A percentile compares a stretch with the other conserved stretches of the same genome.
Conservation (phyloP, 2,888 invertebrate species). For the Drosophila setosimentum region DNA sequence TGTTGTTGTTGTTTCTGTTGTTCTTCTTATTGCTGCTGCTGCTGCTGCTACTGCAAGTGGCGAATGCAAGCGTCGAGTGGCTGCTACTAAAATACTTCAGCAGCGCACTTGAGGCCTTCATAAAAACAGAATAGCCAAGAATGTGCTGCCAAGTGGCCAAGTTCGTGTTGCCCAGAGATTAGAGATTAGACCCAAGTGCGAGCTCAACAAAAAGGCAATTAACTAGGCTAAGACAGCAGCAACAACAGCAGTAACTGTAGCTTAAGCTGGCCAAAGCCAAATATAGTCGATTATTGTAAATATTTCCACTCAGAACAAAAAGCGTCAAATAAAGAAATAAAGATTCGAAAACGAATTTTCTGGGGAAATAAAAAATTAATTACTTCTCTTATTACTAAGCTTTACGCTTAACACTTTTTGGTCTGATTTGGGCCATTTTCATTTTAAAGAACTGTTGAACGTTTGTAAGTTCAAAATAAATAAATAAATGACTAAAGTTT, state of each 20-base stretch:
- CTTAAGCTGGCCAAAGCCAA: slow-evolving; percentile 3
- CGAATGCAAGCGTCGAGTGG: slow-evolving; percentile 75
- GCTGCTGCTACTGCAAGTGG: slow-evolving; percentile 42
- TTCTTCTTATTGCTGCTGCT: slow-evolving; percentile 31
- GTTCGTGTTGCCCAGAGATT: slow-evolving; percentile 66
- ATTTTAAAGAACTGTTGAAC: neutral
- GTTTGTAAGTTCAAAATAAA: neutral
- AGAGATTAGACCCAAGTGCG: slow-evolving; percentile 61
- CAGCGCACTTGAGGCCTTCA: slow-evolving; percentile 70
- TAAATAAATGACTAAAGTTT: neutral
- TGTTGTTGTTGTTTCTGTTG: slow-evolving; percentile 39
- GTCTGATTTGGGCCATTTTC: neutral
- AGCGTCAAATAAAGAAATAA: too few relatives aligned
- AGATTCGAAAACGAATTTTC: neutral
- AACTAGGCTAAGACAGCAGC: slow-evolving; percentile 38
- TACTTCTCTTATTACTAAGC: neutral
- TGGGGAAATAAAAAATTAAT: too few relatives aligned
- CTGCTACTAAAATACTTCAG: slow-evolving; percentile 75
- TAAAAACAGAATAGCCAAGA: slow-evolving; percentile 68
- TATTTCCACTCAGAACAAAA: neutral
- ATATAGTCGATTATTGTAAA: neutral
- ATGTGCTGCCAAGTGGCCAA: slow-evolving; percentile 78
- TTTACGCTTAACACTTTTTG: neutral
- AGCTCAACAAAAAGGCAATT: slow-evolving; percentile 67
- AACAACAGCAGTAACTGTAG: slow-evolving; percentile 15